phyloP scores from a whole-genome alignment of 2,888 invertebrate species.

The Zaprionus bogoriensis region DNA sequence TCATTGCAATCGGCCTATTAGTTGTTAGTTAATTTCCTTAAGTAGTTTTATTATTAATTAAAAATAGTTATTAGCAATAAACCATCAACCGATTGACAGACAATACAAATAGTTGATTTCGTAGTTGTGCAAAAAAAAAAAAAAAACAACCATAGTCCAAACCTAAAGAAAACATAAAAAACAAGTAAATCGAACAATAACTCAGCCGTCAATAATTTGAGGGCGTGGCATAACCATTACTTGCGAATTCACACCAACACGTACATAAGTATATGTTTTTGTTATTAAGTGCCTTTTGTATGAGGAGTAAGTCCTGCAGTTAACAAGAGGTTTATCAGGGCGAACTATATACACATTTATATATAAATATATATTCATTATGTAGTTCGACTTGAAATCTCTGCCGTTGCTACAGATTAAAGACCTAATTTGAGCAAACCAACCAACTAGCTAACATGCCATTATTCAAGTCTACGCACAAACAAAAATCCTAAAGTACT shows the following conservation, averaged over 20 bases:
- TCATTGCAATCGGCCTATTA: constrained; percentile 31
- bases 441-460: constrained; percentile 21
- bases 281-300: constrained; percentile 61
- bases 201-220: constrained; percentile 19
- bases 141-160: constrained; percentile 23
- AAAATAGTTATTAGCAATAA: constrained; percentile 28
- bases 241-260: not conserved
- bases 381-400: not conserved
- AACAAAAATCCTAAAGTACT: constrained; percentile 16
- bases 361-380: not conserved
- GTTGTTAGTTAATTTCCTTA: constrained; percentile 68
- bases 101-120: constrained; percentile 63
- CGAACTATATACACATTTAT: not conserved
- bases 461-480: constrained; percentile 28
- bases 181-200: not conserved
- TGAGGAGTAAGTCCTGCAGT: constrained; percentile 55
- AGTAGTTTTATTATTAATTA: constrained; percentile 59
- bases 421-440: constrained; percentile 16
- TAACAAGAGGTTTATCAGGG: constrained; percentile 38
- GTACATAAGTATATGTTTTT: constrained; percentile 19
- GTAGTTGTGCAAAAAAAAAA: constrained; percentile 36
- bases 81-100: constrained; percentile 66
- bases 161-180: not conserved
- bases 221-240: constrained; percentile 25
- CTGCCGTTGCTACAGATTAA: constrained; percentile 23